Conservation (phyloP, 2,888 invertebrate species). For the Spodoptera littoralis region DNA sequence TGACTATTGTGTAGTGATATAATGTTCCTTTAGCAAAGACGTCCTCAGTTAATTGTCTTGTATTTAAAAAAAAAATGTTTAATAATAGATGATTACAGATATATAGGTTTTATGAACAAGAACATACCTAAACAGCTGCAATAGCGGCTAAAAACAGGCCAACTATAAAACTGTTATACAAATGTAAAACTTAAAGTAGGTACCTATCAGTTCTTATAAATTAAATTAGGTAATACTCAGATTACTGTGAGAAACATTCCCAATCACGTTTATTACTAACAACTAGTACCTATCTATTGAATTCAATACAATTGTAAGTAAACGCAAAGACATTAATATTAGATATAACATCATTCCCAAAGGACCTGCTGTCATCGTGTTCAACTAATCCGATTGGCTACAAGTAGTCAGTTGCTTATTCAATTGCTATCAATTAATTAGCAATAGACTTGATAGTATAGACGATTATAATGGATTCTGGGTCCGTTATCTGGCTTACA, state of each 20-base stretch:
- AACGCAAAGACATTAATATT: slow-evolving; percentile 31
- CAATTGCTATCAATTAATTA: slow-evolving; percentile 56
- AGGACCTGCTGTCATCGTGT: slow-evolving; percentile 33
- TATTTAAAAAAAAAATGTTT: too few relatives aligned
- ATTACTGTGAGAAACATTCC: slow-evolving; percentile 2
- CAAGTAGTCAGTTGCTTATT: slow-evolving; percentile 45
- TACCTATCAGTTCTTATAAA: too few relatives aligned
- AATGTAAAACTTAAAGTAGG: too few relatives aligned
- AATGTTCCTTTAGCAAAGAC: too few relatives aligned
- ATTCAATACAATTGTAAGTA: slow-evolving; percentile 38
- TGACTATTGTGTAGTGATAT: too few relatives aligned
- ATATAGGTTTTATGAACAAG: too few relatives aligned
- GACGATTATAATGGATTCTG: slow-evolving; percentile 48
- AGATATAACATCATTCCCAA: slow-evolving; percentile 40
- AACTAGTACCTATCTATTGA: slow-evolving; percentile 17
- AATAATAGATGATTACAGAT: too few relatives aligned
- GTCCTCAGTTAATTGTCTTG: too few relatives aligned
- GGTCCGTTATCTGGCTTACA: slow-evolving; percentile 35
- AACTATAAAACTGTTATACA: too few relatives aligned
- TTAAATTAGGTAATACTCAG: too few relatives aligned
- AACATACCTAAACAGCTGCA: too few relatives aligned
- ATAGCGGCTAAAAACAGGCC: too few relatives aligned
- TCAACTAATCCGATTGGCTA: slow-evolving; percentile 39
- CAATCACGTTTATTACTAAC: slow-evolving; percentile 18
- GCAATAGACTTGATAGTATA: slow-evolving; percentile 40